Percentiles rank a stretch among this genome's conserved stretches.
Evolutionary conservation across 2,113 vertebrate species (phyloP).

Genomic region (Henicopernis longicauda): DNA sequence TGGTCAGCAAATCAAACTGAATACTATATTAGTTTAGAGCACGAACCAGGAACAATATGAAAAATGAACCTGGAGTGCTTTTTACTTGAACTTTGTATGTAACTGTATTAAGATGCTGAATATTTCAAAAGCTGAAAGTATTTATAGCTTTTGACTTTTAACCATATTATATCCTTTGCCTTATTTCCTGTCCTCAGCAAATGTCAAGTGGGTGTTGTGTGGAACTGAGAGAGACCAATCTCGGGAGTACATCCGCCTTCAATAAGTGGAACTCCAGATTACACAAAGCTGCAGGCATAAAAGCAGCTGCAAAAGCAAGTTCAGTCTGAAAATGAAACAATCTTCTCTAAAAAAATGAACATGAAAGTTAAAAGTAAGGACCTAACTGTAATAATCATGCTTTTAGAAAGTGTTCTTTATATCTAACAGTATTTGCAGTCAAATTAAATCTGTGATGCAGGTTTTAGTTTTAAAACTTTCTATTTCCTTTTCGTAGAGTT

Average conservation of each 20-base stretch:
- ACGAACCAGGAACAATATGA: background rate
- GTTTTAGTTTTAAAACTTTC: slow-evolving; percentile 28
- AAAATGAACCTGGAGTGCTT: background rate
- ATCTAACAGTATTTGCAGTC: slow-evolving; percentile 30
- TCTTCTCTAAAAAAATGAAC: slow-evolving; percentile 55
- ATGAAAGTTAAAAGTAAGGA: background rate
- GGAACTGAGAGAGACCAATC: slow-evolving; percentile 18
- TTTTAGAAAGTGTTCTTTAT: slow-evolving; percentile 21
- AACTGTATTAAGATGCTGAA: slow-evolving; percentile 9
- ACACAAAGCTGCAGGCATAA: slow-evolving; percentile 57
- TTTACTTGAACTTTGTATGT: slow-evolving; percentile 28
- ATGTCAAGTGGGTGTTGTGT: slow-evolving; percentile 59
- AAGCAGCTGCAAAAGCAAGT: slow-evolving; percentile 55
- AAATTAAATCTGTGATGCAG: background rate
- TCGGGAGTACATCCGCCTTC: slow-evolving; percentile 51
- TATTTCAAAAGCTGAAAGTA: slow-evolving; percentile 29
- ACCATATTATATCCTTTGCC: slow-evolving; percentile 49
- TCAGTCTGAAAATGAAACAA: slow-evolving; percentile 47
- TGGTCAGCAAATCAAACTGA: slow-evolving; percentile 9
- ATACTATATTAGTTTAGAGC: background rate
- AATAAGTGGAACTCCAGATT: slow-evolving; percentile 64
- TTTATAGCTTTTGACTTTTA: slow-evolving; percentile 47
- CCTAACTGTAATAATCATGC: background rate
- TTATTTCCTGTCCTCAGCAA: slow-evolving; percentile 52
- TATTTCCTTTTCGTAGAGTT: background rate